Base-by-base conservation (phyloP, 2,888 invertebrate species). In the Eupeodes luniger region DNA sequence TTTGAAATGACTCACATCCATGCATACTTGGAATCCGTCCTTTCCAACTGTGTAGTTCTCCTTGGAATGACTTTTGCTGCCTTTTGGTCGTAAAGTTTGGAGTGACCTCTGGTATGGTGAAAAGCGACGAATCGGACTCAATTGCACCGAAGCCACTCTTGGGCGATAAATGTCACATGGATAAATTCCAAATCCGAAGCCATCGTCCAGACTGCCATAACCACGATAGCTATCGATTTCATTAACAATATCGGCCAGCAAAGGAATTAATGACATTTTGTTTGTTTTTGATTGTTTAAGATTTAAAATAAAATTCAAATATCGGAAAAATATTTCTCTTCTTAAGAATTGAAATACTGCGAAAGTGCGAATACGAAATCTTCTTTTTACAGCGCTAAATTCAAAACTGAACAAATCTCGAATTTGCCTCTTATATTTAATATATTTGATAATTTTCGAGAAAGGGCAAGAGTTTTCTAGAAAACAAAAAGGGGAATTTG, bases 1-100 rank as follows among this genome's bases (percentile, higher is more conserved):
- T n/a, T 95, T 94, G 91, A 97, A 97, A 90, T 97, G 96, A 34
- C 57, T 59, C 5, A 97, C 96, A 91, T 97, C 97, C 90, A 97
- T 93, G 90, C 95, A 95, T 11, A 96, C 96, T 91, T 96, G 96
- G 89, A 96, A 96, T 84, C 96, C 96, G 90, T 96, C 95, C n/a
- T 95, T 95, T 91, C 95, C 95, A 27, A 94, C 89, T 36, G 91
- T 85, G 0, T 91, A 27, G 1, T 91, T 74, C 5, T 90, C 91
- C 57, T 95, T 94, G 59, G 95, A 95, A 7, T 96, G 94, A 62
- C 96, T 96, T 79, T 96, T 96, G 0, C 96, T 96, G 88, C n/a
- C 16, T 7, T 72, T 59, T 44, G 47, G 44, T 5, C 72, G 75
- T 14, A 84, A 55, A n/a, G 61, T 1, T 12, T 76, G 19, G 0